These are phyloP conservation scores for Plotosus lineatus DNA, from an alignment of 2,113 vertebrate genomes.

Conservation along the genomic window DNA sequence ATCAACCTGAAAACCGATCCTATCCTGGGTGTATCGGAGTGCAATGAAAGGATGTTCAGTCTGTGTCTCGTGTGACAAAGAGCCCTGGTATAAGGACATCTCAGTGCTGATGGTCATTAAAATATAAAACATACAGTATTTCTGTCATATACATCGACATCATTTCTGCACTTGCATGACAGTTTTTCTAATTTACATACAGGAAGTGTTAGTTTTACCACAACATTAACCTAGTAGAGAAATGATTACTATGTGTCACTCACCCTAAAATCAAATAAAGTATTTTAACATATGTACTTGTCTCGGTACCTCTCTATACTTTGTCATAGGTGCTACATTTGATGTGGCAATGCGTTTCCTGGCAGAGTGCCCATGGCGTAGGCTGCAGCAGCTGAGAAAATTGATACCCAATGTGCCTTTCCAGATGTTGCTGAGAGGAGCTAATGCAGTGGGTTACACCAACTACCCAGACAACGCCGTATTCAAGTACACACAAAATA, in stretches of 20 bases:
- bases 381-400: conserved; percentile 86
- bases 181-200: background rate
- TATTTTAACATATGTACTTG: background rate
- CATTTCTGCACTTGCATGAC: background rate
- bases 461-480: conserved; percentile 93
- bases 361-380: conserved; percentile 88
- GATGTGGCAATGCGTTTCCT: conserved; percentile 93
- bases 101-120: background rate
- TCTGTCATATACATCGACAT: background rate
- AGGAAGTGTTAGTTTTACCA: background rate
- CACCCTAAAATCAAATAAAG: background rate
- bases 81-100: background rate
- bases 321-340: conserved; percentile 72
- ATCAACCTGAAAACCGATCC: background rate
- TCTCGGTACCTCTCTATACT: background rate
- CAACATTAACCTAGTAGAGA: too few relatives aligned
- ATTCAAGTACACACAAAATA: conserved; percentile 78
- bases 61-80: background rate
- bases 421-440: conserved; percentile 91
- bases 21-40: background rate
- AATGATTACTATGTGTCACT: background rate
- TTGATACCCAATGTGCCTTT: conserved; percentile 89
- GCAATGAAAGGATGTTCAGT: background rate
- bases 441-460: conserved; percentile 92
- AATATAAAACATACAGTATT: background rate